Evolutionary conservation across 2,888 invertebrate genomes (phyloP), one percentile per base, ranked within the genome.

Genomic region (Drosophila fungiperda): DNA sequence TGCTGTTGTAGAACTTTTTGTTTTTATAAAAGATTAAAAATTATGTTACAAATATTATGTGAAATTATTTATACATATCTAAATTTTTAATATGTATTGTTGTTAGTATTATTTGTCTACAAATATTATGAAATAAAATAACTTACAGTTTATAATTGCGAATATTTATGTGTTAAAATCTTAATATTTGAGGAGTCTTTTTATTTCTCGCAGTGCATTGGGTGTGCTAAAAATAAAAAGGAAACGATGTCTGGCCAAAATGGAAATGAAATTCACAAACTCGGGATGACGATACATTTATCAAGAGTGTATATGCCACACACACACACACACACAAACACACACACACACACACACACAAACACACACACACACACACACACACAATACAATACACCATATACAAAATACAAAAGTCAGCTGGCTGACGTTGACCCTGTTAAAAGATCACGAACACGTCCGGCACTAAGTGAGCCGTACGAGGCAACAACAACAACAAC

Each of bases 401-500:
- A 53, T 9, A 53, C 20, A 26, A 49, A 26, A 57, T 60, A 48
- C 50, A 57, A 60, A 61, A 64, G 63, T 68, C 73, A 68, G 73
- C 64, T 73, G 69, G 49, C 64, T 35, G 70, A 48, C 57, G 35
- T 53, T 33, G 66, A 48, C 60, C 49, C 52, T 50, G 78, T 62
- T 62, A 66, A 58, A 38, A 78, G 78, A 78, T 78, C 78, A 78
- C 68, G 72, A 79, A 64, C 77, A 78, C 74, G 78, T 77, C 77
- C 77, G 70, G 71, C 77, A 68, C 75, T 78, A 78, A 78, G 77
- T 78, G 77, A 78, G 77, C 75, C 79, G 59, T 70, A 33, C n/a
- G 53, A 58, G 45, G 12, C 36, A 38, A 45, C 38, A 38, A 17
- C 38, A 38, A n/a, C 40, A 42, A 42, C 40, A 40, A 40, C 59